A percentile compares a stretch with the other conserved stretches of the same genome.
Evolutionary conservation across 1,140 invertebrate genomes (phyloP).

Genomic region (Marisa cornuarietis): DNA sequence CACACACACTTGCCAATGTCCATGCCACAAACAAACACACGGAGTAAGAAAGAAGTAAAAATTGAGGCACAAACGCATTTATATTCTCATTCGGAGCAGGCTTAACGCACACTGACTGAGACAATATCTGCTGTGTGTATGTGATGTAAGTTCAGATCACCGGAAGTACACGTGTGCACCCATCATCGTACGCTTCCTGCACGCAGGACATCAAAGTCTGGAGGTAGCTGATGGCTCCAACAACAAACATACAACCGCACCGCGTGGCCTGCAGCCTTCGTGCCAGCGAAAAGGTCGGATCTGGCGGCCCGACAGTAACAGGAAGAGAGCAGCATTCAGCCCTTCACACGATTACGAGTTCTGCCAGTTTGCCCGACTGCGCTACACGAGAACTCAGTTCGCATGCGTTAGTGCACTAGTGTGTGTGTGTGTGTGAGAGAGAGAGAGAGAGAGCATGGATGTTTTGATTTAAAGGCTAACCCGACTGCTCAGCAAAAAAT

Average conservation of each 20-base stretch:
- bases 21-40: conserved; percentile 1
- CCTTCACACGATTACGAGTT: not conserved
- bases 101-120: not conserved
- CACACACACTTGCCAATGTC: not conserved
- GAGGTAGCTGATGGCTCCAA: not conserved
- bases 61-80: not conserved
- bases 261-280: not conserved
- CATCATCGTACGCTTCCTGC: not conserved
- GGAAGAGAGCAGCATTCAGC: not conserved
- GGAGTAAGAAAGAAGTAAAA: not conserved
- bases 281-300: not conserved
- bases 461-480: too few species aligned
- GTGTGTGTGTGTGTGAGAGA: not conserved
- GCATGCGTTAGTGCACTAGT: not conserved
- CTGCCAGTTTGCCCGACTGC: not conserved
- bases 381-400: not conserved
- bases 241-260: not conserved
- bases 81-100: not conserved
- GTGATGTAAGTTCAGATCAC: not conserved
- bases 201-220: not conserved
- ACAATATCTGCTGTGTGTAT: not conserved
- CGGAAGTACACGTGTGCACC: not conserved
- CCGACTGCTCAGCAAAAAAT: too few species aligned
- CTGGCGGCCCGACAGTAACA: not conserved
- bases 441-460: too few species aligned